Evolutionary conservation across 2,888 invertebrate species (phyloP).

Genomic region (Carcina quercana): DNA sequence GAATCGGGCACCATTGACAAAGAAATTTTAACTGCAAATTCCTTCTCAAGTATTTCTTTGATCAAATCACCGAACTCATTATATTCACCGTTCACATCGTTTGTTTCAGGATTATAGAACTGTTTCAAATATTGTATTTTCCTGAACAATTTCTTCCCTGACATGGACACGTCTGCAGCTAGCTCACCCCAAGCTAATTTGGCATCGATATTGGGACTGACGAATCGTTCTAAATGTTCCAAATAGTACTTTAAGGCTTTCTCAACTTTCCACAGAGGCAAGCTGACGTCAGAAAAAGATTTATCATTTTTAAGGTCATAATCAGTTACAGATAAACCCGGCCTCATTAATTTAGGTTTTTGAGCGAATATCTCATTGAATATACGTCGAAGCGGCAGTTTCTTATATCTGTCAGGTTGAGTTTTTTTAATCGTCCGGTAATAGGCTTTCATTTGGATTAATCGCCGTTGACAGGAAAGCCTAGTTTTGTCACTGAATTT

Average conservation of each 20-base stretch:
- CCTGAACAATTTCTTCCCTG: constrained; percentile 44
- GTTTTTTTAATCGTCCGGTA: constrained; percentile 32
- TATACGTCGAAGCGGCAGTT: constrained; percentile 26
- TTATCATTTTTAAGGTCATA: neutral
- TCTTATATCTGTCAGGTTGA: constrained; percentile 21
- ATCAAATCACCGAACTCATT: constrained; percentile 28
- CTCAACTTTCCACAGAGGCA: constrained; percentile 39
- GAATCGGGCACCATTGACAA: constrained; percentile 29
- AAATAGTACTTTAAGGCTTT: constrained; percentile 48
- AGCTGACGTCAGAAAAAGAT: constrained; percentile 34
- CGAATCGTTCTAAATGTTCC: constrained; percentile 51
- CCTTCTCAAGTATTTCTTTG: constrained; percentile 40
- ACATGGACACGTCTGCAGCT: constrained; percentile 37
- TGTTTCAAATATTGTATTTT: constrained; percentile 58
- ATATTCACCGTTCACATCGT: constrained; percentile 24
- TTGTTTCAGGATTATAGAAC: constrained; percentile 30
- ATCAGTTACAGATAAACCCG: neutral
- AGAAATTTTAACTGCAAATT: constrained; percentile 30
- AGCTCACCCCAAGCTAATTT: constrained; percentile 55
- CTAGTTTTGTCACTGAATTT: constrained; percentile 40
- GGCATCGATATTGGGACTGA: constrained; percentile 51
- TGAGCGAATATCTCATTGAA: constrained; percentile 40
- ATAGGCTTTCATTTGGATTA: constrained; percentile 38
- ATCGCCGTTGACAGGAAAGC: constrained; percentile 44
- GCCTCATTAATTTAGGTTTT: constrained; percentile 33